Evolutionary conservation across 1,140 invertebrate species (phyloP).

Genomic region (Onthophagus taurus): DNA sequence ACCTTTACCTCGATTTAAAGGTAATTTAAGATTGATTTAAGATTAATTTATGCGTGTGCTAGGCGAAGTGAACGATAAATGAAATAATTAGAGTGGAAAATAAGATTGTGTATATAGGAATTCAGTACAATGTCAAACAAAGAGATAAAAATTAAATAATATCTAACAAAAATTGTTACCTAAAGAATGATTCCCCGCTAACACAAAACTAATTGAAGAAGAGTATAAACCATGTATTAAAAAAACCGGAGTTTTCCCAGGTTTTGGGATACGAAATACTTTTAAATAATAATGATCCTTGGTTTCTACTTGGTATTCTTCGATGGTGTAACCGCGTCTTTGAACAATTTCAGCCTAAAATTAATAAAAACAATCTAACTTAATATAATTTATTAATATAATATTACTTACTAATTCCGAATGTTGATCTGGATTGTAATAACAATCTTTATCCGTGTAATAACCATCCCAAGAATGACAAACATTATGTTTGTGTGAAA

Average conservation of each 20-base stretch:
- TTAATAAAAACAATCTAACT: no score
- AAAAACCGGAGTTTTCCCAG: constrained; percentile 34
- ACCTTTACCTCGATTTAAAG: no score
- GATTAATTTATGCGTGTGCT: neutral
- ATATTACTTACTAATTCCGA: constrained; percentile 15
- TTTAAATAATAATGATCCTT: constrained; percentile 60
- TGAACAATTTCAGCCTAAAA: constrained; percentile 43
- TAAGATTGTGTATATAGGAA: no score
- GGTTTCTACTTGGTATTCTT: constrained; percentile 38
- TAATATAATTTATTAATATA: no score
- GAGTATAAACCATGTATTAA: constrained; percentile 59
- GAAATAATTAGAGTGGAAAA: neutral
- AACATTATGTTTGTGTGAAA: constrained; percentile 13
- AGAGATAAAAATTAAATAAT: neutral
- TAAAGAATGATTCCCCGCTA: constrained; percentile 43
- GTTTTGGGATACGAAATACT: constrained; percentile 51
- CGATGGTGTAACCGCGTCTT: constrained; percentile 45
- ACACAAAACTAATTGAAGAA: constrained; percentile 52
- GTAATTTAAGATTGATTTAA: neutral
- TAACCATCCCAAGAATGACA: constrained; percentile 15
- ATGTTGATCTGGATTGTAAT: constrained; percentile 15
- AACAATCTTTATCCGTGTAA: constrained; percentile 15
- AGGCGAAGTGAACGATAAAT: neutral
- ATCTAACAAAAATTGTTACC: constrained; percentile 29
- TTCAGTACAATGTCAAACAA: no score